Conservation (phyloP, 2,888 invertebrate genomes). For the Macropis europaea region DNA sequence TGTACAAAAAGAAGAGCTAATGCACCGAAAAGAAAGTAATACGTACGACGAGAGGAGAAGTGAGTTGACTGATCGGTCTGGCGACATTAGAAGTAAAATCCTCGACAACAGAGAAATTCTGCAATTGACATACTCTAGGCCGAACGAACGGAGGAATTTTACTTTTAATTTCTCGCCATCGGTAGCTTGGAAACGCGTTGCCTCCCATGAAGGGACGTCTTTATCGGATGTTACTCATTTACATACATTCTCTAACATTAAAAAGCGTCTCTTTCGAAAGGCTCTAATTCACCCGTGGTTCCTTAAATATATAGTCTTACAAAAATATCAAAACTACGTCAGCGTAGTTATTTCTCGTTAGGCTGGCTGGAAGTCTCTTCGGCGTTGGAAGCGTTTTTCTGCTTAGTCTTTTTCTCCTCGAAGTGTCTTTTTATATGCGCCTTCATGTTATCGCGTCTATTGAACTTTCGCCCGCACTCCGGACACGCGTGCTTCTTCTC, state of each 20-base stretch:
- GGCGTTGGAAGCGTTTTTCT: constrained; percentile 44
- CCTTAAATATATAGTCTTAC: constrained; percentile 34
- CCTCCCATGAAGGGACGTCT: background rate
- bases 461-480: constrained; percentile 77
- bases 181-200: background rate
- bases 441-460: constrained; percentile 78
- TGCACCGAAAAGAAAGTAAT: constrained; percentile 11
- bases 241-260: constrained; percentile 4
- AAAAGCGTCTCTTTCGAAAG: constrained; percentile 24
- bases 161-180: constrained; percentile 6
- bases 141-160: background rate
- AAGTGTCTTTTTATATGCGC: constrained; percentile 77
- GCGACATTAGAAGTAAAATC: constrained; percentile 7
- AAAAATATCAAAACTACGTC: constrained; percentile 30
- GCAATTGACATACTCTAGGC: background rate
- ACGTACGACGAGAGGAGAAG: constrained; percentile 13
- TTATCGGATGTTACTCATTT: background rate
- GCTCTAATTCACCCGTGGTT: constrained; percentile 1
- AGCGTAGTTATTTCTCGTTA: constrained; percentile 63
- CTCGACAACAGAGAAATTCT: background rate
- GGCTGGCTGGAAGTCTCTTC: constrained; percentile 46
- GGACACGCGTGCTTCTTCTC: constrained; percentile 78
- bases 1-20: constrained; percentile 30
- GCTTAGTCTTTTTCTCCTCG: constrained; percentile 57
- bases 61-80: constrained; percentile 3